phyloP scores from a whole-genome alignment of 2,113 vertebrate genomes.

The Takifugu flavidus region DNA sequence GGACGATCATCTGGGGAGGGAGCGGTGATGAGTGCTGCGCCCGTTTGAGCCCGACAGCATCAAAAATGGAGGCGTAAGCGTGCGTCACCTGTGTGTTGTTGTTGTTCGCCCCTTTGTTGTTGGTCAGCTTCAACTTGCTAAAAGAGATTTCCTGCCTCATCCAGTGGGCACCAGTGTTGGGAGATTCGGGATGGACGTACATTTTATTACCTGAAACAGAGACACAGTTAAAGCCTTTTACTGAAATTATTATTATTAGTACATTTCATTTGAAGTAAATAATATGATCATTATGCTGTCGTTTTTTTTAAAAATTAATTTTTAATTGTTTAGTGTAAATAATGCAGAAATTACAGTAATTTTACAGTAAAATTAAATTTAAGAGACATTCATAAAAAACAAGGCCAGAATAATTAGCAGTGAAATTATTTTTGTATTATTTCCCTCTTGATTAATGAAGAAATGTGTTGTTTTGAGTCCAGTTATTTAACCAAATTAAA shows the following conservation, averaged over 20 bases:
- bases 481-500: not conserved
- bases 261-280: not conserved
- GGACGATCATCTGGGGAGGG: slow-evolving; percentile 88
- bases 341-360: no score
- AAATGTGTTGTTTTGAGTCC: no score
- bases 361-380: no score
- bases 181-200: slow-evolving; percentile 96
- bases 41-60: not conserved
- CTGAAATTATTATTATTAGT: not conserved
- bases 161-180: slow-evolving; percentile 98
- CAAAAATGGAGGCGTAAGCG: not conserved
- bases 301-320: no score
- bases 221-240: not conserved
- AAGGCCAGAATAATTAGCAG: no score
- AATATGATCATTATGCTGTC: not conserved
- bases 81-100: slow-evolving; percentile 91
- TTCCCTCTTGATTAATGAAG: no score
- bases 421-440: no score
- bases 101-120: slow-evolving; percentile 98
- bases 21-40: slow-evolving; percentile 1
- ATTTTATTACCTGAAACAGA: slow-evolving; percentile 87
- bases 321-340: no score
- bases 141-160: slow-evolving; percentile 99
- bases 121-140: slow-evolving; percentile 96
- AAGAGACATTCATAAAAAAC: no score